Evolutionary conservation across 2,113 vertebrate genomes (phyloP), one percentile per base, ranked within the genome.

Genomic region (Callithrix jacchus): DNA sequence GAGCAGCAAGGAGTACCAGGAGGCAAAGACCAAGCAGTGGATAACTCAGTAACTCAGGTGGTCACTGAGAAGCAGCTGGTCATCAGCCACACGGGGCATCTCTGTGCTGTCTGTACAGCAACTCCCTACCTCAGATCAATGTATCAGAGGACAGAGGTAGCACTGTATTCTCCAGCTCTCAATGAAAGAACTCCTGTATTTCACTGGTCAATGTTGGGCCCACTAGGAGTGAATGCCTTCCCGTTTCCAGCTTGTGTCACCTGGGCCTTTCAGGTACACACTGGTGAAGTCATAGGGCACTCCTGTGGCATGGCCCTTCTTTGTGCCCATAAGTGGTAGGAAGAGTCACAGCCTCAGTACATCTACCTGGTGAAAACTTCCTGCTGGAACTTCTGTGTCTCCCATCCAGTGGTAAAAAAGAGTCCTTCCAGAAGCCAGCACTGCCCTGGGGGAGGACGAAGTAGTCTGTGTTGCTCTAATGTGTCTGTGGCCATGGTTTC

Each of bases 391-490:
- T 16, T 45, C 45, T 52, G 16, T 58, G 73, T 81, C 56, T 30
- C 25, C 32, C 49, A 40, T 1, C 6, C n/a, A 27, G 56, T 3
- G 37, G 35, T 47, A 52, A 25, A 30, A 5, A 2, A n/a, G 35
- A 30, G 52, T 56, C 13, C 17, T 61, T 82, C 54, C 42, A 64
- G 68, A 68, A 18, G 18, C 73, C 82, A 61, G 54, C 21, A 8
- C 5, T 30, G 20, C 37, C 18, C 20, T 20, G 1, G 0, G 20
- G 30, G 13, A 66, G 23, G 3, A 11, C 2, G 7, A 32, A 27
- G 32, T 6, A 21, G 23, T 18, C 1, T 1, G 0, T 0, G 2
- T n/a, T 42, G 8, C 45, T 14, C 4, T 32, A 58, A 25, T 11
- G 23, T 35, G 32, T 4, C 49, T 4, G 14, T 6, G 6, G 42